phyloP scores from a whole-genome alignment of 2,113 vertebrate species.

The Erythrocercus mccallii region DNA sequence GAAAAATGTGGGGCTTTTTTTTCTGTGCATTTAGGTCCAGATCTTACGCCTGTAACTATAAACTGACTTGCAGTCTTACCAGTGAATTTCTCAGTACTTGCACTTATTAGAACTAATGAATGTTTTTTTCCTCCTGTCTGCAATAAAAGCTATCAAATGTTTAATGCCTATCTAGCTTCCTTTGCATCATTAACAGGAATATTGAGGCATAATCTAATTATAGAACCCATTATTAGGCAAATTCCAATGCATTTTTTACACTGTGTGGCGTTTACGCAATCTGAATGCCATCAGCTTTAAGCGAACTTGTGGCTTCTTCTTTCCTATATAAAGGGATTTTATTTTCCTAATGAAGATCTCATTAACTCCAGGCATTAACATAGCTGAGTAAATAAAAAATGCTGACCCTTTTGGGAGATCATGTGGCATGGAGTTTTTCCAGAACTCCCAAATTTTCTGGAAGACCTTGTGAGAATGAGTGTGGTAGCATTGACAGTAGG shows the following conservation, averaged over 20 bases:
- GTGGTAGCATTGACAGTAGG: not conserved
- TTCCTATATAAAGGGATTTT: not conserved
- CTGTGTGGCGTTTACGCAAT: not conserved
- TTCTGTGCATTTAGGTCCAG: not conserved
- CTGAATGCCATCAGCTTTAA: not conserved
- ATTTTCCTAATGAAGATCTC: not conserved
- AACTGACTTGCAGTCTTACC: not conserved
- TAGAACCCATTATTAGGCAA: not conserved
- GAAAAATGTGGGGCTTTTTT: not conserved
- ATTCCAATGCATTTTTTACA: not conserved
- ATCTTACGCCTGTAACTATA: not conserved
- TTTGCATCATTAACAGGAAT: slow-evolving; percentile 22
- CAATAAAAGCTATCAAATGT: not conserved
- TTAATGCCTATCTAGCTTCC: not conserved
- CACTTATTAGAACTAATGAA: slow-evolving; percentile 6
- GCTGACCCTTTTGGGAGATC: not conserved
- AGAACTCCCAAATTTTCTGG: not conserved
- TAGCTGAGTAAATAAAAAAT: not conserved
- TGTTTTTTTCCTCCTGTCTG: not conserved
- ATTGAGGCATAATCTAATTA: not conserved
- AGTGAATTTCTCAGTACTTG: not conserved
- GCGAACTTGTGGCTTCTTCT: not conserved
- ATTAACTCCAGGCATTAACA: not conserved
- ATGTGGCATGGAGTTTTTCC: not conserved
- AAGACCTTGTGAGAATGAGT: not conserved